A percentile compares a stretch with the other conserved stretches of the same genome.
phyloP scores from a whole-genome alignment of 2,888 invertebrate genomes.

The Dione vanillae region DNA sequence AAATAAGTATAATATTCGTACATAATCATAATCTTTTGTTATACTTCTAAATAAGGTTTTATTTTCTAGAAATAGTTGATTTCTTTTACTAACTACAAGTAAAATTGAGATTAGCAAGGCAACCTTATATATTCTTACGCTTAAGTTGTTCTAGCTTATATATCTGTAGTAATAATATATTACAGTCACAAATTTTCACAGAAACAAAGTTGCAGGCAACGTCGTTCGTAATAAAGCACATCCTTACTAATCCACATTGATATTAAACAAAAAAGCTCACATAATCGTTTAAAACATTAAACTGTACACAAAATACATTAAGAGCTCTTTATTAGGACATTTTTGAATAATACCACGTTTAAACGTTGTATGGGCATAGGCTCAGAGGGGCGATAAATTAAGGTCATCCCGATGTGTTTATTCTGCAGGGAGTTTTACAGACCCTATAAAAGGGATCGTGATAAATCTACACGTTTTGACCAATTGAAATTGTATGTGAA shows the following conservation, averaged over 20 bases:
- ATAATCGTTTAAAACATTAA: constrained; percentile 26
- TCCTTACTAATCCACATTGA: background rate
- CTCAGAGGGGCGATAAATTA: constrained; percentile 49
- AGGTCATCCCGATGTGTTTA: constrained; percentile 51
- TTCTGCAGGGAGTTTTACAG: constrained; percentile 49
- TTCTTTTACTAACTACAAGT: too few relatives aligned
- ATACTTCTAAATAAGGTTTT: too few relatives aligned
- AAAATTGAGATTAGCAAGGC: too few relatives aligned
- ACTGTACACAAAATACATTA: constrained; percentile 41
- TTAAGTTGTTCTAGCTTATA: too few relatives aligned
- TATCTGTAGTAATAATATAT: too few relatives aligned
- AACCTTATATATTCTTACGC: too few relatives aligned
- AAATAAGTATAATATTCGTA: too few relatives aligned
- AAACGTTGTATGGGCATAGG: constrained; percentile 32
- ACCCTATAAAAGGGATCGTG: constrained; percentile 48
- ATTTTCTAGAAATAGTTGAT: too few relatives aligned
- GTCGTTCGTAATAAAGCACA: too few relatives aligned
- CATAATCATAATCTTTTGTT: too few relatives aligned
- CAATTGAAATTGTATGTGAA: constrained; percentile 39
- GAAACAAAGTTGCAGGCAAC: too few relatives aligned
- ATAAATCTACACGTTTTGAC: constrained; percentile 37
- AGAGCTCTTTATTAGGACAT: constrained; percentile 32
- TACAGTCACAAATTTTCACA: too few relatives aligned
- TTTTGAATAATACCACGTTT: constrained; percentile 38
- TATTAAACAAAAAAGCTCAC: background rate